A percentile compares a stretch with the other conserved stretches of the same genome.
Conservation (phyloP, 2,888 invertebrate genomes). For the Sturmia bella region DNA sequence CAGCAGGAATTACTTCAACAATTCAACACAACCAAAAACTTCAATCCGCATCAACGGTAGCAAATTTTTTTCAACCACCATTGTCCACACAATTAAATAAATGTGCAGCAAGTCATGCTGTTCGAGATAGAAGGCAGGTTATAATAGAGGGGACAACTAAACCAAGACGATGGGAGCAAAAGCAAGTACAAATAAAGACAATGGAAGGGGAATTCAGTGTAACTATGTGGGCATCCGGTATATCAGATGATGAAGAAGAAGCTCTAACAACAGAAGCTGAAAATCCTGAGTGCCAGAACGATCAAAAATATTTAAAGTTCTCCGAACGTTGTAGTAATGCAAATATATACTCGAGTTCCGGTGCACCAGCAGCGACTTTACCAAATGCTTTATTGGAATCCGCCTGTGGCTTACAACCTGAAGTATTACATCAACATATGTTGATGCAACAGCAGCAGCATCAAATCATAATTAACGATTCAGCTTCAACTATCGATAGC, state of each 20-base stretch:
- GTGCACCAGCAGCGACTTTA: constrained; percentile 38
- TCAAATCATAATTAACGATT: constrained; percentile 69
- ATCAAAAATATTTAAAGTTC: constrained; percentile 68
- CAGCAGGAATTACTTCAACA: constrained; percentile 25
- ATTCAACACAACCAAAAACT: constrained; percentile 44
- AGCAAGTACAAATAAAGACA: constrained; percentile 98
- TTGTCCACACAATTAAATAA: constrained; percentile 34
- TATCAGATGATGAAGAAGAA: constrained; percentile 86
- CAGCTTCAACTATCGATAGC: constrained; percentile 18
- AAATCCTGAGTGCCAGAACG: constrained; percentile 87
- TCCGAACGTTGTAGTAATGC: constrained; percentile 71
- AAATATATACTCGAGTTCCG: constrained; percentile 37
- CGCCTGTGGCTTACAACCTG: constrained; percentile 55
- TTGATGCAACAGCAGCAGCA: constrained; percentile 71
- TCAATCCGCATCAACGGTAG: constrained; percentile 24
- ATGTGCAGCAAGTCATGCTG: constrained; percentile 10
- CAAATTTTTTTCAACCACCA: constrained; percentile 42
- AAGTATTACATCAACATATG: constrained; percentile 71
- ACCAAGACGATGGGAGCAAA: constrained; percentile 94
- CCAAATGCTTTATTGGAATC: constrained; percentile 52
- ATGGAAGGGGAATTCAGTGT: constrained; percentile 98
- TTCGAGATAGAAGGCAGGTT: background rate
- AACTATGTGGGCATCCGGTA: constrained; percentile 94
- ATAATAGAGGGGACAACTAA: constrained; percentile 42
- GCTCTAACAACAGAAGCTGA: constrained; percentile 87